phyloP scores from a whole-genome alignment of 2,797 vertebrate species.

The Stomatorhinus walkeri region DNA sequence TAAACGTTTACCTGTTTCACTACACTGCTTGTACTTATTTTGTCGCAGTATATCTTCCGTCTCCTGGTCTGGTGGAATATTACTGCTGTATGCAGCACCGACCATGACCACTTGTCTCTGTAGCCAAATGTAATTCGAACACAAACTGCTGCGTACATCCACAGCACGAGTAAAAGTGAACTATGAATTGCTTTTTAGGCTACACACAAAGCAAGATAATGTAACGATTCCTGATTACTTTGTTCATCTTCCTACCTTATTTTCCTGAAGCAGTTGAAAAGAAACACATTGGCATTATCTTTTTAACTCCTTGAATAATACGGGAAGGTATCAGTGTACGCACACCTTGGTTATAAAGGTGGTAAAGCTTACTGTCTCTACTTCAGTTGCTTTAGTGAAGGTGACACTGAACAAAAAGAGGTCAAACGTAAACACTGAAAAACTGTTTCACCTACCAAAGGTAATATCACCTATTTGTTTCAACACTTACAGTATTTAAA shows the following conservation, averaged over 20 bases:
- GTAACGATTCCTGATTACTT: neutral
- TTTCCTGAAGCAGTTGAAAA: neutral
- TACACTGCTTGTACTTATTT: neutral
- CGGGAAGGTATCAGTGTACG: neutral
- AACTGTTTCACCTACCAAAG: neutral
- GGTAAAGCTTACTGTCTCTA: neutral
- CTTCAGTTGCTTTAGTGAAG: neutral
- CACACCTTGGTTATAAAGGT: neutral
- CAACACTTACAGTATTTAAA: too few species aligned
- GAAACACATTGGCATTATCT: neutral
- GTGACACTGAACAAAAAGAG: too few species aligned
- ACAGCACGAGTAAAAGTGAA: neutral
- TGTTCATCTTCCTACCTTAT: neutral
- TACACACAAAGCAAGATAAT: neutral
- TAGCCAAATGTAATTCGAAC: neutral
- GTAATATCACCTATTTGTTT: neutral
- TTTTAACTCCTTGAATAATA: neutral
- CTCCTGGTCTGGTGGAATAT: neutral
- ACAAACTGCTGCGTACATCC: neutral
- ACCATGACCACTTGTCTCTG: neutral
- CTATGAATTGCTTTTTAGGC: neutral
- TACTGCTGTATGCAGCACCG: neutral
- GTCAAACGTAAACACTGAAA: neutral
- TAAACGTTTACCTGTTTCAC: neutral
- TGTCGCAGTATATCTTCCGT: neutral